Percentiles rank a stretch among this genome's conserved stretches.
Evolutionary conservation across 2,797 vertebrate genomes (phyloP).

Genomic region (Melanogrammus aeglefinus): DNA sequence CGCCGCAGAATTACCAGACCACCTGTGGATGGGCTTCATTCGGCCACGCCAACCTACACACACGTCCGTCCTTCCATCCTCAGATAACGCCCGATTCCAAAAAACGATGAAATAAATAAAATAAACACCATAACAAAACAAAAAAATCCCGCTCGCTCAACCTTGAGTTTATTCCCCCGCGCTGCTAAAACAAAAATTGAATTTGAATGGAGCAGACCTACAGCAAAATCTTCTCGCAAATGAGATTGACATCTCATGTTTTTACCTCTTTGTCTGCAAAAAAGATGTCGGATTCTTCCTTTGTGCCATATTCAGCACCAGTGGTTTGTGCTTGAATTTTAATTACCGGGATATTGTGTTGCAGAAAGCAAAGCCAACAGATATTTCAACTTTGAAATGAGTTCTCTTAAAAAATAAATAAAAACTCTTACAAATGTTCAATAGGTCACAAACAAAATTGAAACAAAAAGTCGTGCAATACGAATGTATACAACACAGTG

Average conservation of each 20-base stretch:
- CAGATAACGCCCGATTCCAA: conserved; percentile 25
- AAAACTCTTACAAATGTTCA: background rate
- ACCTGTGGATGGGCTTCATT: conserved; percentile 73
- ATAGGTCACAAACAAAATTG: background rate
- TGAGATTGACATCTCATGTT: background rate
- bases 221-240: conserved; percentile 51
- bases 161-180: conserved; percentile 53
- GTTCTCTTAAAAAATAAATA: background rate
- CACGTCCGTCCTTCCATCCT: background rate
- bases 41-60: conserved; percentile 24
- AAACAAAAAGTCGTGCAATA: background rate
- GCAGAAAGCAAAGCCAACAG: background rate
- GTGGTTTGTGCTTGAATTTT: background rate
- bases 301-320: background rate
- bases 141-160: conserved; percentile 34
- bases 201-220: conserved; percentile 45
- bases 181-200: conserved; percentile 53
- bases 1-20: conserved; percentile 72
- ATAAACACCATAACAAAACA: conserved; percentile 11
- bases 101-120: background rate
- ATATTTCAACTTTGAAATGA: background rate
- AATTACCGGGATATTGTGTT: background rate
- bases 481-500: background rate
- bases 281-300: background rate
- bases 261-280: background rate